Conservation (phyloP, 1,140 invertebrate species). For the Drosophila mayri region DNA sequence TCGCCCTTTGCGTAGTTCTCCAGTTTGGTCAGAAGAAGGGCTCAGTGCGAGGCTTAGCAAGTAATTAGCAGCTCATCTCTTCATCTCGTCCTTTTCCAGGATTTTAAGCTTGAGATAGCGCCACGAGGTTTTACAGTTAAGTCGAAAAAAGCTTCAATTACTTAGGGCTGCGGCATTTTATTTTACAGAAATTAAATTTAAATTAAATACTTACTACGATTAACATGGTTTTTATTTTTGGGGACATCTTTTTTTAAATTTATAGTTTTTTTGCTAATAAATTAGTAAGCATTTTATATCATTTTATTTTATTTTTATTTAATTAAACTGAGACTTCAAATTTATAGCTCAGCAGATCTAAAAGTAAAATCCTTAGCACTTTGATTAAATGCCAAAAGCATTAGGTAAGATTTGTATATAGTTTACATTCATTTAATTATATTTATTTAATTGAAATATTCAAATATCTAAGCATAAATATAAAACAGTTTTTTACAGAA, state of each 20-base stretch:
- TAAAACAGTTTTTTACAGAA: neutral
- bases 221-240: no score
- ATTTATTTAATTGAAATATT: neutral
- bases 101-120: conserved; percentile 2
- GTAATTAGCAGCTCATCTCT: conserved; percentile 43
- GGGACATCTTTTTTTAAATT: no score
- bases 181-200: neutral
- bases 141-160: conserved; percentile 10
- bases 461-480: neutral
- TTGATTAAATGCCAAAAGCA: neutral
- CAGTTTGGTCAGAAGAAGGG: conserved; percentile 13
- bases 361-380: neutral
- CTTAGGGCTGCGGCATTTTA: neutral
- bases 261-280: no score
- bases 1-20: conserved; percentile 6
- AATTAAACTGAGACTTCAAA: neutral
- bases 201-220: neutral
- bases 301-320: neutral
- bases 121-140: conserved; percentile 5
- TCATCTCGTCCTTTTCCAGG: neutral
- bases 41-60: conserved; percentile 23
- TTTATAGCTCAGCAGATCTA: no score
- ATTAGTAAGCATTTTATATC: no score
- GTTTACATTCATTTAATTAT: neutral
- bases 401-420: neutral